Percentiles rank a stretch among this genome's conserved stretches.
Evolutionary conservation across 2,113 vertebrate species (phyloP).

Genomic region (Xerus inauris): DNA sequence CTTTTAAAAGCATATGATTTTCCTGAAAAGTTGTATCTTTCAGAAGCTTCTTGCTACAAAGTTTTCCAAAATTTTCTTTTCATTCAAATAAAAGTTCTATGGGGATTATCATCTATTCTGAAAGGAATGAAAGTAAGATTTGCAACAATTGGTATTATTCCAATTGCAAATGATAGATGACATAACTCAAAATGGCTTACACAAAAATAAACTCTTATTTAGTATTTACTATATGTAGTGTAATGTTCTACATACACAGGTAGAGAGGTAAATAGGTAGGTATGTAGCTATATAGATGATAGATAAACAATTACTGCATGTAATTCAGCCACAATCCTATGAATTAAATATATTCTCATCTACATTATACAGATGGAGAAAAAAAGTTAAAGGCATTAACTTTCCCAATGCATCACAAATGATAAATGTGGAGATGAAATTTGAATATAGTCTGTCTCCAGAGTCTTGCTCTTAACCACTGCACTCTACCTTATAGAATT

Average conservation of each 20-base stretch:
- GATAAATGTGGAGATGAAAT: not conserved
- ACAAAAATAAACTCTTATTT: not conserved
- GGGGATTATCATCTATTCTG: not conserved
- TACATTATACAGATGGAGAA: not conserved
- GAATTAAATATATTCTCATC: not conserved
- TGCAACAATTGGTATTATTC: not conserved
- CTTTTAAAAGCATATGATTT: not conserved
- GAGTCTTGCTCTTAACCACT: not conserved
- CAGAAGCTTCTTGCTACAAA: not conserved
- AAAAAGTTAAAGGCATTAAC: not conserved
- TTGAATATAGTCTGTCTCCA: not conserved
- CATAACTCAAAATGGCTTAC: not conserved
- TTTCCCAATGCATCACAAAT: not conserved
- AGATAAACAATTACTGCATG: not conserved
- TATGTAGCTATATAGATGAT: not conserved
- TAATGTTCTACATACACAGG: not conserved
- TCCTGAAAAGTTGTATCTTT: not conserved
- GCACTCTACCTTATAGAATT: not conserved
- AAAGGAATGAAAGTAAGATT: not conserved
- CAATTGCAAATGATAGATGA: not conserved
- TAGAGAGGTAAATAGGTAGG: not conserved
- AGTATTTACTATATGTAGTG: not conserved
- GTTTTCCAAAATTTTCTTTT: conserved; percentile 26
- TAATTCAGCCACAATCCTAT: not conserved
- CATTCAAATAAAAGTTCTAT: not conserved